Base-by-base conservation (phyloP, 2,113 vertebrate genomes). In the Catharus fuscescens region DNA sequence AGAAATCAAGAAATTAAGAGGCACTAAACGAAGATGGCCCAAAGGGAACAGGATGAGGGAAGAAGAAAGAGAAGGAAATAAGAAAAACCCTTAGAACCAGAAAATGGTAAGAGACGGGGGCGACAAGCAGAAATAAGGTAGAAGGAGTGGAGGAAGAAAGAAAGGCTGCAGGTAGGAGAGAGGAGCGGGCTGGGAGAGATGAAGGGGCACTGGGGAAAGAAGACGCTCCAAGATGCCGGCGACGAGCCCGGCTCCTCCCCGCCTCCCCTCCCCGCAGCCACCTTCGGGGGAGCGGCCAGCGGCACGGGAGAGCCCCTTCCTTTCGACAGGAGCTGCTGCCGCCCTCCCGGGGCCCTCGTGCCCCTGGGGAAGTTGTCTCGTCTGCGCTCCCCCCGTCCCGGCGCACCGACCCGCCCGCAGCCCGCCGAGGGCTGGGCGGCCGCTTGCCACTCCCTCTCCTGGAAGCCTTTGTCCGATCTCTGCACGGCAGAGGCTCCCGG, bases 381-480 rank as follows among this genome's bases (percentile, higher is more conserved):
- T 7, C 12, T 8, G 31, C 65, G 53, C 23, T 42, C 7, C 42
- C 32, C 70, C 19, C 26, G 57, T 74, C 64, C 67, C 83, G 26
- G 36, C 18, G 32, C 34, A 12, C 74, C 19, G n/a, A 36, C 56
- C 20, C 26, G 44, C 71, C 45, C 36, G 28, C 54, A 13, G 18
- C 47, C 5, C 74, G 69, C 47, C 8, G 19, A 59, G 34, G 32
- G 65, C 10, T 65, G 56, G 12, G 85, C 34, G 28, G 18, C 7
- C 29, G 54, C 24, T 26, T 53, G 16, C 88, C 80, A 36, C 85
- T 89, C 77, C 88, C 80, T 82, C 76, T 74, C 40, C 50, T 82
- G 50, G 50, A 82, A 93, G 88, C 92, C 92, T 95, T 95, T 95
- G 94, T 93, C 92, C 88, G 45, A 40, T 31, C 67, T 60, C 18